Conservation (phyloP, 1,140 invertebrate genomes). For the Pseudomyrmex pallidus region DNA sequence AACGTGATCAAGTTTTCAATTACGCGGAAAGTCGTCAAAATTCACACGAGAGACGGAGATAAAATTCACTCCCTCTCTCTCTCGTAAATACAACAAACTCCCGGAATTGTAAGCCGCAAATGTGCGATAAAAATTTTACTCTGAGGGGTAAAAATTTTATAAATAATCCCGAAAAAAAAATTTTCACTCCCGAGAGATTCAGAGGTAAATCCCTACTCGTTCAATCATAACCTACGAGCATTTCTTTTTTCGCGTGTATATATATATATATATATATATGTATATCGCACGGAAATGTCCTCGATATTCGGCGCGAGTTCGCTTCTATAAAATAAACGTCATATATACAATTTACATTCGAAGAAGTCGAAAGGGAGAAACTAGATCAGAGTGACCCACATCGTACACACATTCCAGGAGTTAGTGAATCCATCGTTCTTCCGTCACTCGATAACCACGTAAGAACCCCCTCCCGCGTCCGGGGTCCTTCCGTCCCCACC, state of each 20-base stretch:
- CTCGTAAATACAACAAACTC: background rate
- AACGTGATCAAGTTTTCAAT: slow-evolving; percentile 60
- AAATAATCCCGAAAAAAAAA: too few relatives aligned
- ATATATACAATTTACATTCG: slow-evolving; percentile 46
- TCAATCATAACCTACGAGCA: too few relatives aligned
- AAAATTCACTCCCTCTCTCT: too few relatives aligned
- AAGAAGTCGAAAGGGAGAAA: background rate
- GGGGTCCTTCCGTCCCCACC: background rate
- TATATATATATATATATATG: too few relatives aligned
- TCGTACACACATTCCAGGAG: slow-evolving; percentile 34
- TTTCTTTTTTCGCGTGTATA: background rate
- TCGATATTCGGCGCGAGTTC: slow-evolving; percentile 5
- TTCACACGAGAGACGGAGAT: slow-evolving; percentile 24
- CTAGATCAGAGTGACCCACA: slow-evolving; percentile 50
- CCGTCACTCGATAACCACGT: slow-evolving; percentile 55
- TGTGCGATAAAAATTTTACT: slow-evolving; percentile 24
- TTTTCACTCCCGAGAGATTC: too few relatives aligned
- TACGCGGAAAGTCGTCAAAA: slow-evolving; percentile 34
- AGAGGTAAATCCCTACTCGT: too few relatives aligned
- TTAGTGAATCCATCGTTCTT: slow-evolving; percentile 53
- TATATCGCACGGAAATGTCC: slow-evolving; percentile 22
- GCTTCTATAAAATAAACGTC: slow-evolving; percentile 33
- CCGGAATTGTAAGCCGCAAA: background rate
- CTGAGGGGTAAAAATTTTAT: background rate
- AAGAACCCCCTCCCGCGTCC: slow-evolving; percentile 4